Evolutionary conservation across 2,888 invertebrate species (phyloP), one percentile per base, ranked within the genome.

Genomic region (Seira ritae): DNA sequence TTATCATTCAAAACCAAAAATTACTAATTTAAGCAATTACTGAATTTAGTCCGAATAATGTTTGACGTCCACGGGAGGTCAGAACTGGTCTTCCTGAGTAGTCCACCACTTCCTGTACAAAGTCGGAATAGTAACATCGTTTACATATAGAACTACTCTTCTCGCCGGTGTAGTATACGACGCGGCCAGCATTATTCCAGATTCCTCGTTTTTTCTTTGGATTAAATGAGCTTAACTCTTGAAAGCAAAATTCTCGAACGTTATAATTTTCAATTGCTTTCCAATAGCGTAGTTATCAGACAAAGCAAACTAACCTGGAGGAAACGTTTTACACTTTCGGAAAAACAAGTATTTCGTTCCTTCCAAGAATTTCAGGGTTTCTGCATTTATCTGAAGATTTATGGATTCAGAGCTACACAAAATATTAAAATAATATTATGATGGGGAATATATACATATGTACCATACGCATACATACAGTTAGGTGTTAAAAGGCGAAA

Each of bases 71-170:
- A 66, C 65, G 55, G 0, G 67, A 46, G 10, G 50, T 73, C 17
- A 86, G 69, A 1, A 86, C 78, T 0, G 75, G 24, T 19, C 42
- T 60, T 19, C 84, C 86, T 3, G 66, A 24, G 60, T 83, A 86
- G 55, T 86, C 86, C 0, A 86, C 83, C 6, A 86, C 80, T 23
- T 86, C 86, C 19, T 86, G 78, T 0, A 68, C 60, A 66, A 86
- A 86, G 8, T 70, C 80, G 19, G 80, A 77, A 15, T 71, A 46
- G 37, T 76, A 70, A 17, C 74, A 69, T 23, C 68, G 24, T 19
- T 50, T 72, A 42, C 70, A 78, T 17, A 66, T 17, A 15, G 15
- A 55, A 10, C 68, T 66, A 24, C 72, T 66, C 20, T 68, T 77
- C 31, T 77, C 20, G 2, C 86, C 86, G 1, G 85, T 70, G 42